A percentile compares a stretch with the other conserved stretches of the same genome.
phyloP scores from a whole-genome alignment of 2,888 invertebrate species.

The Anarsia innoxiella region DNA sequence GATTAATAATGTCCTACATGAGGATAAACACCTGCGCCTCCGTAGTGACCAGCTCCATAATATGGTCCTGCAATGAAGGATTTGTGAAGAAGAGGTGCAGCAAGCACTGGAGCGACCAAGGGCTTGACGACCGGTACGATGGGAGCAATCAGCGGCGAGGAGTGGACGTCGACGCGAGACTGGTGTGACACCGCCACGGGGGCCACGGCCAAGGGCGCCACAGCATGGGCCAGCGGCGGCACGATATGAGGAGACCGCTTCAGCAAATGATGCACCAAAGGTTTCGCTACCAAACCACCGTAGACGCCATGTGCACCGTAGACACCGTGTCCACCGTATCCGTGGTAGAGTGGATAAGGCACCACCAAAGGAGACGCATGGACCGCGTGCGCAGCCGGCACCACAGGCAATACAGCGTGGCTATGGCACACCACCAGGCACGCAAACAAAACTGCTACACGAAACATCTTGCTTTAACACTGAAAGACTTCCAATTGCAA shows the following conservation, averaged over 20 bases:
- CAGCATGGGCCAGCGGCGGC: slow-evolving; percentile 38
- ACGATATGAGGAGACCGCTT: slow-evolving; percentile 52
- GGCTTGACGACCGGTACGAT: slow-evolving; percentile 39
- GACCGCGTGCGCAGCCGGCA: slow-evolving; percentile 31
- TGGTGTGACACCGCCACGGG: slow-evolving; percentile 72
- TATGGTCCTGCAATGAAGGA: slow-evolving; percentile 27
- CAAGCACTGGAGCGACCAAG: slow-evolving; percentile 35
- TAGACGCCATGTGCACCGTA: slow-evolving; percentile 29
- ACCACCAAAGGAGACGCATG: slow-evolving; percentile 34
- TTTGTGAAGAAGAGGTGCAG: slow-evolving; percentile 34
- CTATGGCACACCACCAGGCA: slow-evolving; percentile 38
- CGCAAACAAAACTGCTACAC: slow-evolving; percentile 33
- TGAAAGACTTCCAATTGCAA: slow-evolving; percentile 10
- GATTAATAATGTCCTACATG: slow-evolving; percentile 1
- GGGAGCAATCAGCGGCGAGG: slow-evolving; percentile 38
- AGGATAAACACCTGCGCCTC: slow-evolving; percentile 12
- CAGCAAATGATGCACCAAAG: slow-evolving; percentile 40
- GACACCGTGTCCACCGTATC: slow-evolving; percentile 22
- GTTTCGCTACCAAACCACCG: slow-evolving; percentile 17
- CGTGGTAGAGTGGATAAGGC: slow-evolving; percentile 27
- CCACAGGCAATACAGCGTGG: slow-evolving; percentile 41
- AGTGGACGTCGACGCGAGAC: slow-evolving; percentile 65
- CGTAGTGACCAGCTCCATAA: slow-evolving; percentile 20
- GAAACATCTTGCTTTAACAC: slow-evolving; percentile 38
- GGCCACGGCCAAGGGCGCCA: slow-evolving; percentile 30